Base-by-base conservation (phyloP, 2,888 invertebrate genomes). In the Pterostichus niger region DNA sequence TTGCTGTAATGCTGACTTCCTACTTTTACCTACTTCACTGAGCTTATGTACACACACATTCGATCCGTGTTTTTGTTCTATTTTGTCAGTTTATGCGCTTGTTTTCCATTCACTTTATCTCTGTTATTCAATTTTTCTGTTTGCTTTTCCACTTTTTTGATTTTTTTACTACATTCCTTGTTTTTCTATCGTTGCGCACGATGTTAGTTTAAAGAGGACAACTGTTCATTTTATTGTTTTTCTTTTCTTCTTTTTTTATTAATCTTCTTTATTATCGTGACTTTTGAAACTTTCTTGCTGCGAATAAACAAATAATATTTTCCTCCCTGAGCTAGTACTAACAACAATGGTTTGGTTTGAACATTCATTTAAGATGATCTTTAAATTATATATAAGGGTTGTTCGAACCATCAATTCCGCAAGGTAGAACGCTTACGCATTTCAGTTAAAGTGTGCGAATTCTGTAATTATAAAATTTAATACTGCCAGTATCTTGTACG, bases 71-170 rank as follows among this genome's bases (percentile, higher is more conserved):
- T 82, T 82, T 82, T 82, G 82, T 82, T 82, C 82, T 82, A 82
- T 82, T 82, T 82, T 82, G 82, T 59, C 44, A 59, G 75, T 82
- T 82, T 82, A 82, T 75, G 71, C 75, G 75, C 82, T 82, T 82
- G 82, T 82, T 82, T 82, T 61, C 75, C 82, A 82, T 82, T 75
- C 82, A 75, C 82, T 82, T 82, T 75, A 82, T 82, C 82, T 82
- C 59, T 59, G 82, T 82, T 82, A 82, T 82, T 82, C 82, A 82
- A 82, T 82, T 82, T 82, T 75, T 82, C 49, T 75, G 82, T 82
- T 82, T 82, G 82, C 61, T 75, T 75, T 54, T 46, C 59, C 40
- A 46, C 49, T 59, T 75, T 75, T 81, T 81, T 71, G 17, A 71
- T 71, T 71, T 71, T 40, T 71, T 71, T 71, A 46, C 24, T 71